These are phyloP conservation scores for Sialia sialis DNA, from an alignment of 2,113 vertebrate genomes.

Conservation along the genomic window DNA sequence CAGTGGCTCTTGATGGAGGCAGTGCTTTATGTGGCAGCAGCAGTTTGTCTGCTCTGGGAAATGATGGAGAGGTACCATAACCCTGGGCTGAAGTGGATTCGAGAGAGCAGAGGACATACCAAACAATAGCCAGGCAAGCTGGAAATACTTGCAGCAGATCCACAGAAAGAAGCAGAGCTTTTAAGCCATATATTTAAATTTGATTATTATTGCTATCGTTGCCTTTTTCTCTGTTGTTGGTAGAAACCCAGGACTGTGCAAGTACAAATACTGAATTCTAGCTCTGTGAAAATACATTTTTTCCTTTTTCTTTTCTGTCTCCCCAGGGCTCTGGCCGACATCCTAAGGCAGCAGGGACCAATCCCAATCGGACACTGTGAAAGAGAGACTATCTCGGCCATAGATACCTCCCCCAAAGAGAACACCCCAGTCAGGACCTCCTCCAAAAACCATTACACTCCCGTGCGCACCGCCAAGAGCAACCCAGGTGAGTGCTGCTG, in stretches of 20 bases:
- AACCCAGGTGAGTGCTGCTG: constrained; percentile 82
- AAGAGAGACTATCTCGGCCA: constrained; percentile 95
- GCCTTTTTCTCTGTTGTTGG: background rate
- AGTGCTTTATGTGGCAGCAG: background rate
- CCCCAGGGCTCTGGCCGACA: constrained; percentile 94
- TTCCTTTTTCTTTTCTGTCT: background rate
- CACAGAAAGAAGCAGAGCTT: background rate
- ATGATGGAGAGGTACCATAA: background rate
- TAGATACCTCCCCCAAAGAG: constrained; percentile 96
- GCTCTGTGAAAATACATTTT: background rate
- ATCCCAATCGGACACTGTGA: constrained; percentile 98
- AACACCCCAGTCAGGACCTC: constrained; percentile 91
- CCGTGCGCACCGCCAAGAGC: constrained; percentile 88
- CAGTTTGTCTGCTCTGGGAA: background rate
- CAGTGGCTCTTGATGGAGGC: background rate
- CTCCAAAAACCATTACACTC: constrained; percentile 98
- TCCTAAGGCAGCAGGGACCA: constrained; percentile 97
- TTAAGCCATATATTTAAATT: background rate
- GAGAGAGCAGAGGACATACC: background rate
- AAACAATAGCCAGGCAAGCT: background rate
- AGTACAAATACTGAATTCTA: background rate
- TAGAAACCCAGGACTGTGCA: background rate
- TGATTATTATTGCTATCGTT: background rate
- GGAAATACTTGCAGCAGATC: background rate
- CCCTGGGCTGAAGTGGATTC: background rate